Conservation (phyloP, 1,140 invertebrate genomes). For the Apolygus lucorum region DNA sequence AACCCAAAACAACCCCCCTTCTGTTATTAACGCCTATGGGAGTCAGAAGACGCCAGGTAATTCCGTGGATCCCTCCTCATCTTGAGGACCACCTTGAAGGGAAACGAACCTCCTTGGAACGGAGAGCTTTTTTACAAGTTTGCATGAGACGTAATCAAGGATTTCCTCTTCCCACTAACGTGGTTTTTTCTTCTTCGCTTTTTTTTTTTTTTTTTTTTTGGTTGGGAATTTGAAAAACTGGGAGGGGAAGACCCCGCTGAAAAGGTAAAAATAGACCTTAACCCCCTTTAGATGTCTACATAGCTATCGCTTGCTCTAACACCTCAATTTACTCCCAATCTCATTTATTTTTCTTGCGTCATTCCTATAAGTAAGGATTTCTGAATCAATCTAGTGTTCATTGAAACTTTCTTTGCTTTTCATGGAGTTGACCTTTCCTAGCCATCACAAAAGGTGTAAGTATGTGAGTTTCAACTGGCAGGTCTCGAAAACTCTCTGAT, state of each 20-base stretch:
- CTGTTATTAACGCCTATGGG: conserved; percentile 12
- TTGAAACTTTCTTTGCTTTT: too few species aligned
- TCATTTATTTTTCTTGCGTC: neutral
- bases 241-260: neutral
- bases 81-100: neutral
- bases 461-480: too few species aligned
- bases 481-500: too few species aligned
- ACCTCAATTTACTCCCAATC: conserved; percentile 1
- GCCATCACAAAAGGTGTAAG: too few species aligned
- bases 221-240: neutral
- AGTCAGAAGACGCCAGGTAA: neutral
- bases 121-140: neutral
- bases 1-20: neutral
- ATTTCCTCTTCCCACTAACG: conserved; percentile 12
- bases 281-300: too few species aligned
- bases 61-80: neutral
- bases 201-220: neutral
- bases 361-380: too few species aligned
- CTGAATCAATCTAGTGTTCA: too few species aligned
- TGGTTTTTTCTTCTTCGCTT: neutral
- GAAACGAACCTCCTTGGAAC: neutral
- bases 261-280: too few species aligned
- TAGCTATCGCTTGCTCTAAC: conserved; percentile 2
- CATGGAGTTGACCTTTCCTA: too few species aligned
- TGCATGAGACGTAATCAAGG: conserved; percentile 12